Evolutionary conservation across 2,888 invertebrate species (phyloP), one percentile per base, ranked within the genome.

Genomic region (Rhyacophila evoluta): DNA sequence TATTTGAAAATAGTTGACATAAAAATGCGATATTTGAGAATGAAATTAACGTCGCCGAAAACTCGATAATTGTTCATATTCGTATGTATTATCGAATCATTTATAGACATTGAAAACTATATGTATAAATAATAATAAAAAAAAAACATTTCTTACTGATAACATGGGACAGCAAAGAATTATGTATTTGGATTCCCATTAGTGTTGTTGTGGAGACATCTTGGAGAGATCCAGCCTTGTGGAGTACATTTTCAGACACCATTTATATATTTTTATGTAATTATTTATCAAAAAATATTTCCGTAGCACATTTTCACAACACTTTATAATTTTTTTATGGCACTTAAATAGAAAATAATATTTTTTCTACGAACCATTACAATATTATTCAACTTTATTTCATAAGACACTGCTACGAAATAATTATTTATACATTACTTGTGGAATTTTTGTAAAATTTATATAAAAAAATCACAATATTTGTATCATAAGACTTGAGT

Each of bases 141-240:
- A 19, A 55, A 55, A 1, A 55, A 55, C 19, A n/a, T 38, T 77
- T 33, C 81, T 81, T 77, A 79, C 81, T 80, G 39, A 69, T 75
- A 68, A 76, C 78, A 74, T 81, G 77, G 55, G 81, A 41, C 29
- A 75, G 80, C 71, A 81, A 77, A 69, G 79, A 67, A 67, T 81
- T 81, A 15, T 81, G 81, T 37, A 81, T 69, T 73, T 81, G 81
- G 75, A 81, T 81, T 76, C 81, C 81, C 81, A 81, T 81, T 19
- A 81, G 81, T 72, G 78, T 67, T 33, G 80, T 25, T 55, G 75
- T 29, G 25, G 73, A 73, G 68, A 78, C 78, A 28, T 78, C 77
- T 74, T 38, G 69, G 12, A 76, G 74, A 71, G 72, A 72, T 68
- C 75, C 76, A n/a, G 79, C 41, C 36, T 72, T 70, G 68, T 36